Base-by-base conservation (phyloP, 2,888 invertebrate species). In the Drosophila flavopinicola region DNA sequence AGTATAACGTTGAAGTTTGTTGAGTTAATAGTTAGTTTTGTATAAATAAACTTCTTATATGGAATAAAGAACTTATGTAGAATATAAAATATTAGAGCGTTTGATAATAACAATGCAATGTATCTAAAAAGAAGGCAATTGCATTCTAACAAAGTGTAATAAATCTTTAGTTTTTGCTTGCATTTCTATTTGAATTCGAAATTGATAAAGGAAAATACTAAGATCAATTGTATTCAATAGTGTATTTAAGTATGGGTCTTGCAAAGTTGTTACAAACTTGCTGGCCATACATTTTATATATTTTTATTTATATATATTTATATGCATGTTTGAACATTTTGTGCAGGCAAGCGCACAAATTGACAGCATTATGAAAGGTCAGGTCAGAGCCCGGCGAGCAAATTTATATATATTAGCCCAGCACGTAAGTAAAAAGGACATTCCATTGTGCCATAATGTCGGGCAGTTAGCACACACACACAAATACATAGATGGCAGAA, bases 331-430 rank as follows among this genome's bases (percentile, higher is more conserved):
- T n/a, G n/a, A n/a, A 54, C 52, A 64, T 66, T 71, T 75, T 80
- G 80, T 73, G 78, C 85, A 80, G 70, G 70, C 82, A 78, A 82
- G 80, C 83, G 85, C 75, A 75, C 84, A 85, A 83, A 83, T 83
- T 83, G 83, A 85, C 85, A 85, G 84, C 84, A 83, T 83, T 85
- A 83, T 78, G 78, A 79, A 79, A 85, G 82, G 85, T 85, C 82
- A 78, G 82, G 85, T 79, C 83, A 57, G 69, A 65, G 66, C 49
- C 67, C 58, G 72, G 59, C 72, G 53, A 58, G 49, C 78, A 67
- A 75, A 79, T 79, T 79, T 75, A 84, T 84, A 84, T 79, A 80
- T 84, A 79, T 79, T 79, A 76, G 82, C 80, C 74, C 70, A 54
- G 80, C 80, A 80, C 80, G 80, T 80, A 80, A 82, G 82, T 80